Evolutionary conservation across 2,113 vertebrate species (phyloP), one percentile per base, ranked within the genome.

Genomic region (Rhagologus leucostigma): DNA sequence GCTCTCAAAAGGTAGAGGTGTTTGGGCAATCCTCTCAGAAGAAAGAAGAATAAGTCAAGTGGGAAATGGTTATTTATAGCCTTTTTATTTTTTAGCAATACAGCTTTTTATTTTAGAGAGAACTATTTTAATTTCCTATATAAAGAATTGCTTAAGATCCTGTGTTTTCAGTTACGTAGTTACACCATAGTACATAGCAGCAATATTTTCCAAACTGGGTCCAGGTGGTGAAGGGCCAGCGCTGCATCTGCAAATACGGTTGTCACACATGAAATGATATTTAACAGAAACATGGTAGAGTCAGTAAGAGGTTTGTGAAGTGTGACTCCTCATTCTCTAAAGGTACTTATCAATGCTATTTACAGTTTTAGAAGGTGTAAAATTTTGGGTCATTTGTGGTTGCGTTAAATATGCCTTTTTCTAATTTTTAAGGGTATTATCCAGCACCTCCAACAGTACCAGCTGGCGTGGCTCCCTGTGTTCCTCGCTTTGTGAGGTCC

Each of bases 401-500:
- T 87, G 70, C 59, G 94, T 96, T 98, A 93, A 97, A 97, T 84
- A 53, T 83, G 60, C 84, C 90, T 97, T 84, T 97, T 95, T 97
- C 91, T 88, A 53, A 95, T 98, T 97, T 97, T 97, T 75, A 97
- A 99, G 99, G 98, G 86, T 99, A 98, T 97, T 99, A 99, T 92
- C 98, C 99, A 90, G 98, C 98, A 95, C 98, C 98, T 95, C 98
- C 99, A 97, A 99, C 97, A 79, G 98, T 98, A 93, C 98, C 98
- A 95, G 97, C 98, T 96, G 98, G 98, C 87, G 98, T 98, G 97
- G 97, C 98, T 97, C 98, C 98, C 37, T 99, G 99, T 95, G 98
- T 98, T 98, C 98, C 98, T 96, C 99, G 98, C 71, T 99, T 99
- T 97, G 98, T 99, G 91, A 98, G 99, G 93, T 99, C 99, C 94